phyloP scores from a whole-genome alignment of 2,888 invertebrate genomes.

The Sisyra terminalis region DNA sequence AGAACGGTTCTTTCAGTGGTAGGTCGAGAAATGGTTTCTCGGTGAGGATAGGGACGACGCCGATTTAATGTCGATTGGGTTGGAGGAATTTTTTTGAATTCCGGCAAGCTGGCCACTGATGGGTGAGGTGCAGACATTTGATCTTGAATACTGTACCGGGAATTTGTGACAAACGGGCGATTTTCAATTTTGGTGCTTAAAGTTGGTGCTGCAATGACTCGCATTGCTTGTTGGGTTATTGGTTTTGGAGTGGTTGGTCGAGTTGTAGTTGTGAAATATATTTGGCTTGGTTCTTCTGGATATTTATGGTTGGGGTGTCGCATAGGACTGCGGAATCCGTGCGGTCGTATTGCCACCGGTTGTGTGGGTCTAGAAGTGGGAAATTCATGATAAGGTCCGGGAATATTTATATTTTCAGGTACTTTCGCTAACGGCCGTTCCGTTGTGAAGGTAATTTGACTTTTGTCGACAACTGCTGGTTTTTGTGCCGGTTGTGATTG shows the following conservation, averaged over 20 bases:
- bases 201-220: conserved; percentile 12
- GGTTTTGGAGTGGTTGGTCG: too few species aligned
- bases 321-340: conserved; percentile 13
- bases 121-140: too few species aligned
- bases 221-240: conserved; percentile 9
- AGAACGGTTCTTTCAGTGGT: neutral
- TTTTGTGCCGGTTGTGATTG: neutral
- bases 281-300: conserved; percentile 14
- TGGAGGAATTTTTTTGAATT: too few species aligned
- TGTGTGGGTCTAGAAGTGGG: neutral
- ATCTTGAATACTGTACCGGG: neutral
- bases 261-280: too few species aligned
- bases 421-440: too few species aligned
- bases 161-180: neutral
- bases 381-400: neutral
- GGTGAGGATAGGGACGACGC: conserved; percentile 1
- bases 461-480: neutral
- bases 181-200: conserved; percentile 1
- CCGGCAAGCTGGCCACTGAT: too few species aligned
- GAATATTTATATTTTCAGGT: too few species aligned
- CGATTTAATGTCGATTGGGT: neutral
- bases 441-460: conserved; percentile 1
- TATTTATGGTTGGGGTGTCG: conserved; percentile 21
- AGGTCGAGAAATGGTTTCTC: neutral
- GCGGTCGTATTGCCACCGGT: neutral